Conservation (phyloP, 2,113 vertebrate genomes). For the Oryzias woworae region DNA sequence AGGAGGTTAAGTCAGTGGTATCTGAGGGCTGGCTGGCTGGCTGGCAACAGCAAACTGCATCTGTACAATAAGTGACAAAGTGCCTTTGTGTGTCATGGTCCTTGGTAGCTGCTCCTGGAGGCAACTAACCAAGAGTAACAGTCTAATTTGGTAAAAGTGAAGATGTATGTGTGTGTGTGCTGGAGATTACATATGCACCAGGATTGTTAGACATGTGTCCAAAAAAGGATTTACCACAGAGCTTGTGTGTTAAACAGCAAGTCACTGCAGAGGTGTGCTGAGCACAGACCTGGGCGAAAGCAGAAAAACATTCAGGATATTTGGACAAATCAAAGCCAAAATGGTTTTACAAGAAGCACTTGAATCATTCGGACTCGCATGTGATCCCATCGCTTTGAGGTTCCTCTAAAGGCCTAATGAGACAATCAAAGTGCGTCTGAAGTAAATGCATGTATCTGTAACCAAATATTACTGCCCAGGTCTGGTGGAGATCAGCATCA, state of each 20-base stretch:
- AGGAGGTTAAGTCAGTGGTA: conserved; percentile 66
- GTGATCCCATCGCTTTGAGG: conserved; percentile 50
- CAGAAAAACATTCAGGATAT: conserved; percentile 31
- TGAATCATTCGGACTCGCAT: conserved; percentile 38
- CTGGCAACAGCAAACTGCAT: conserved; percentile 73
- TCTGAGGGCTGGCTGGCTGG: conserved; percentile 68
- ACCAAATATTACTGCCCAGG: conserved; percentile 45
- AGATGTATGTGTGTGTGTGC: conserved; percentile 45
- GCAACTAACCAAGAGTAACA: conserved; percentile 72
- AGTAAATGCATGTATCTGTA: conserved; percentile 31
- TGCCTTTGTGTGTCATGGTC: conserved; percentile 67
- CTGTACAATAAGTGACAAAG: conserved; percentile 73
- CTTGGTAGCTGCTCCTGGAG: conserved; percentile 54
- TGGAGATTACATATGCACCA: conserved; percentile 64
- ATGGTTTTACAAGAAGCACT: conserved; percentile 36
- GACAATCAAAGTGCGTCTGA: conserved; percentile 43
- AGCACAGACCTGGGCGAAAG: conserved; percentile 61
- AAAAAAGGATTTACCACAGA: conserved; percentile 59
- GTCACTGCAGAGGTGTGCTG: conserved; percentile 68
- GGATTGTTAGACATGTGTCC: conserved; percentile 22
- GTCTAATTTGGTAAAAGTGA: conserved; percentile 68
- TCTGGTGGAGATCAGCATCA: conserved; percentile 49
- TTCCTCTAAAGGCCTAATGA: conserved; percentile 31
- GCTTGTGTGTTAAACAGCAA: conserved; percentile 63
- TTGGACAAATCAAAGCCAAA: conserved; percentile 5